Conservation (phyloP, 2,888 invertebrate genomes). For the Xestia sexstrigata region DNA sequence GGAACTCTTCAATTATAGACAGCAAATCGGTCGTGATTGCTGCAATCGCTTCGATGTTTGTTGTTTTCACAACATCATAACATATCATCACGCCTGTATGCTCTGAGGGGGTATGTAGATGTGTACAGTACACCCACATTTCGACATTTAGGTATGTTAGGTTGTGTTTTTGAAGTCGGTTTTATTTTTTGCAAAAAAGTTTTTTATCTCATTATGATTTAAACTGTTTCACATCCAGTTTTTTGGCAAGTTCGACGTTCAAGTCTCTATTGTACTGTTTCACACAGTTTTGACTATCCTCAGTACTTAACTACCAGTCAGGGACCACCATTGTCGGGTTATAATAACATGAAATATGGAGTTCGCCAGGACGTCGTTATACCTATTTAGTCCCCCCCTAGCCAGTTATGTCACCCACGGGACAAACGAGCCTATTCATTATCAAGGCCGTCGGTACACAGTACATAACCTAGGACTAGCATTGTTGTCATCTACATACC, state of each 20-base stretch:
- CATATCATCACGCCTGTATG: too few species aligned
- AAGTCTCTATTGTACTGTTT: not conserved
- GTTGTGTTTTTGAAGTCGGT: too few species aligned
- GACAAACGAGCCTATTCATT: conserved; percentile 44
- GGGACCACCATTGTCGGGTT: conserved; percentile 15
- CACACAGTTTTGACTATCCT: not conserved
- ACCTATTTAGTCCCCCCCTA: conserved; percentile 48
- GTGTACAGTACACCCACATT: too few species aligned
- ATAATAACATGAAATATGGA: conserved; percentile 26
- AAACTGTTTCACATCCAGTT: not conserved
- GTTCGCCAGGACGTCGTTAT: conserved; percentile 46
- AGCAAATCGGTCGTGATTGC: too few species aligned
- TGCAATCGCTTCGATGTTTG: too few species aligned
- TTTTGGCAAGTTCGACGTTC: not conserved
- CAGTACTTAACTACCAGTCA: conserved; percentile 3
- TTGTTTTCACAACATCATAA: too few species aligned
- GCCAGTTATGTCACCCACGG: conserved; percentile 34
- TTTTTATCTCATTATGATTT: not conserved
- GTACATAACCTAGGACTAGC: conserved; percentile 33
- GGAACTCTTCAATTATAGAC: too few species aligned
- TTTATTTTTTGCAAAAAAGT: too few species aligned
- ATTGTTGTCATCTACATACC: conserved; percentile 20
- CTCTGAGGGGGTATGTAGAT: too few species aligned
- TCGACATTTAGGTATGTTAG: too few species aligned
- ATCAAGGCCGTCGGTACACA: conserved; percentile 29